Evolutionary conservation across 2,113 vertebrate species (phyloP).

Genomic region (Podarcis raffonei): DNA sequence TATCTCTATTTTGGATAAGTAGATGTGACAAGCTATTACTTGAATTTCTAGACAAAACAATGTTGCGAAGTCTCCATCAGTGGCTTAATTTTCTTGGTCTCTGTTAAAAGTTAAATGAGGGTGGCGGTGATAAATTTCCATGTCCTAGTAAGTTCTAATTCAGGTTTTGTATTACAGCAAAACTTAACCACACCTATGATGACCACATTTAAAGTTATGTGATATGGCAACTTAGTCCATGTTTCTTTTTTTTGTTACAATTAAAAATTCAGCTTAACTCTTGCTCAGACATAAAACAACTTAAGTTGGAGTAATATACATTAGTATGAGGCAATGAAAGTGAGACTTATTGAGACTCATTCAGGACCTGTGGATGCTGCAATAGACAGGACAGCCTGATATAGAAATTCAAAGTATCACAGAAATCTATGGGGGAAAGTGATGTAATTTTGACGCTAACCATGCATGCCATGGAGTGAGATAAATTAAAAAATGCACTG

Average conservation of each 20-base stretch:
- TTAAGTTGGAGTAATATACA: background rate
- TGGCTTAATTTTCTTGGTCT: background rate
- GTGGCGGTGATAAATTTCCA: too few relatives aligned
- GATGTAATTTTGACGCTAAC: background rate
- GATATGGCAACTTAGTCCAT: background rate
- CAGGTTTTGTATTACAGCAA: background rate
- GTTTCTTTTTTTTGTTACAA: background rate
- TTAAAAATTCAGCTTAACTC: background rate
- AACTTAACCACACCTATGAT: background rate
- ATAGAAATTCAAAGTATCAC: background rate
- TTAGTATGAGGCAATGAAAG: background rate
- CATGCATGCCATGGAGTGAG: background rate
- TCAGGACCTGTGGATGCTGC: background rate
- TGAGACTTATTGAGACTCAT: background rate
- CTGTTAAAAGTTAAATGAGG: background rate
- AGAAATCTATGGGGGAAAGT: background rate
- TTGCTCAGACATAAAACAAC: background rate
- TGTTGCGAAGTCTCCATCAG: background rate
- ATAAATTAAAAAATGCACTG: background rate
- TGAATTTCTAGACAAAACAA: background rate
- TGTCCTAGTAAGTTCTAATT: background rate
- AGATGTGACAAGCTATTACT: background rate
- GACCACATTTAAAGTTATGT: background rate
- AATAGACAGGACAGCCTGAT: background rate
- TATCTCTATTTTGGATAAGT: background rate